Conservation (phyloP, 2,888 invertebrate species). For the Papilio gigon region DNA sequence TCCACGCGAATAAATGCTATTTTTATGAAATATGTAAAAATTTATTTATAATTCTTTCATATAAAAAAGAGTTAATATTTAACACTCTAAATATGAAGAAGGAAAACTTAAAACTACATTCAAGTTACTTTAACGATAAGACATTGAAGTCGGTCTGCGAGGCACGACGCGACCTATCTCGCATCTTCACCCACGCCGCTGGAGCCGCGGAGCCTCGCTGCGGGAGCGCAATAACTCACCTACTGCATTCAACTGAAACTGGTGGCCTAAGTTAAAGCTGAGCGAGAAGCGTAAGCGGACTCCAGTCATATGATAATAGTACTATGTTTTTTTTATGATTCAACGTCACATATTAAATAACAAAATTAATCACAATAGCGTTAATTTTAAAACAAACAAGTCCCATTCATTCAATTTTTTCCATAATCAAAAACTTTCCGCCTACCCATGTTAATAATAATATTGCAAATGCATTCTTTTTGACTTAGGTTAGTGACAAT, state of each 20-base stretch:
- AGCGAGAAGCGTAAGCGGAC: background rate
- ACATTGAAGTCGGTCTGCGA: background rate
- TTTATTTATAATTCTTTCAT: no score
- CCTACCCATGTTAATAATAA: no score
- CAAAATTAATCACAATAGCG: no score
- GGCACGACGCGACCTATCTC: slow-evolving; percentile 30
- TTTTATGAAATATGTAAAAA: no score
- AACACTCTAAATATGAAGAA: background rate
- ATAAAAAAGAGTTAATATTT: no score
- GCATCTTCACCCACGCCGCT: slow-evolving; percentile 3
- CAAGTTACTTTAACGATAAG: background rate
- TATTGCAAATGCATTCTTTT: background rate
- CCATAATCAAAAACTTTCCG: no score
- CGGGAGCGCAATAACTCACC: slow-evolving; percentile 38
- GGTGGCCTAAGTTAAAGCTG: slow-evolving; percentile 18
- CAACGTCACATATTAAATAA: background rate
- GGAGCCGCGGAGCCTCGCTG: slow-evolving; percentile 16
- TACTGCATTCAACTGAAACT: slow-evolving; percentile 32
- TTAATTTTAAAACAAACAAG: no score
- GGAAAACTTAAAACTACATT: background rate
- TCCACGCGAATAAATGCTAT: no score
- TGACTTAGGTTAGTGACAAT: background rate
- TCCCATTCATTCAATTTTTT: no score
- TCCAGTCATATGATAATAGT: background rate
- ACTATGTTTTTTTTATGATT: background rate